Conservation (phyloP, 2,888 invertebrate species). For the Drosophila flavopinicola region DNA sequence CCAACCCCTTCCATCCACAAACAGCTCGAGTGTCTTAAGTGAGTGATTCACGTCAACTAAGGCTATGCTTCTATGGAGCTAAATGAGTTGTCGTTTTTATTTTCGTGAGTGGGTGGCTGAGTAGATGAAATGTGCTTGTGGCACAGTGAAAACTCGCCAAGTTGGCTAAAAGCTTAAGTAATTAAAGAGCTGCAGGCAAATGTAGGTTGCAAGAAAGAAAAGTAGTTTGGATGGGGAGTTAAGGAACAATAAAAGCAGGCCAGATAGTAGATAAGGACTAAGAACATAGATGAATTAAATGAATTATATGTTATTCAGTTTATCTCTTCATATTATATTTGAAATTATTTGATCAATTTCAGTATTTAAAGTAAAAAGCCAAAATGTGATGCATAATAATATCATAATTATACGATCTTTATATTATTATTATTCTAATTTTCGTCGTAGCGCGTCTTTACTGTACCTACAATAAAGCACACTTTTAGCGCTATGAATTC, state of each 20-base stretch:
- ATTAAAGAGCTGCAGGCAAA: conserved; percentile 26
- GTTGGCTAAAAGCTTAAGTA: conserved; percentile 27
- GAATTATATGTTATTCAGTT: background rate
- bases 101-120: conserved; percentile 51
- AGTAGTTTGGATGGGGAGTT: too few species aligned
- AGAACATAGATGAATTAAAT: too few species aligned
- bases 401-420: too few species aligned
- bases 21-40: conserved; percentile 64
- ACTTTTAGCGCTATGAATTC: conserved; percentile 4
- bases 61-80: conserved; percentile 75
- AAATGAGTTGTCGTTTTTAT: conserved; percentile 74
- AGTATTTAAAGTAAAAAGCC: too few species aligned
- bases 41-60: conserved; percentile 78
- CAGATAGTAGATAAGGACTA: too few species aligned
- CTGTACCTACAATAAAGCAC: conserved; percentile 15
- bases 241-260: too few species aligned
- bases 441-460: too few species aligned
- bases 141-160: conserved; percentile 41
- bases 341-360: too few species aligned
- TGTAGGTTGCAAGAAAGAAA: background rate
- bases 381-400: too few species aligned
- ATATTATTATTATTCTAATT: too few species aligned
- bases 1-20: conserved; percentile 12
- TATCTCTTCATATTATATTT: too few species aligned
- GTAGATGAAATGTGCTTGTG: conserved; percentile 33